A percentile compares a stretch with the other conserved stretches of the same genome.
Conservation (phyloP, 2,797 vertebrate genomes). For the Leptatherina wallacei region DNA sequence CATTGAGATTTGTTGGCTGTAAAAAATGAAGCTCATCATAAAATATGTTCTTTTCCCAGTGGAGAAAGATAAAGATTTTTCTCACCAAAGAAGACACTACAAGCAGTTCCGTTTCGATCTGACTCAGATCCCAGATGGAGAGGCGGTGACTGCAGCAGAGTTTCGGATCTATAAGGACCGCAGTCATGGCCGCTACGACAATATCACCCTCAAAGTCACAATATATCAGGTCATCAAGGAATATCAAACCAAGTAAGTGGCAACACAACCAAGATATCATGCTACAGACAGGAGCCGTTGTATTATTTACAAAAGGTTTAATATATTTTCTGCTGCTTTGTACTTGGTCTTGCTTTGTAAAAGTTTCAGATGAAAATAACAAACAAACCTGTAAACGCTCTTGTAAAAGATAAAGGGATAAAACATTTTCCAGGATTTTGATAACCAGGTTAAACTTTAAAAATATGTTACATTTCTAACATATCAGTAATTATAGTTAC, state of each 20-base stretch:
- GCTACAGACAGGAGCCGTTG: neutral
- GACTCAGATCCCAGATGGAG: slow-evolving; percentile 96
- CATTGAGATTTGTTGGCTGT: slow-evolving; percentile 32
- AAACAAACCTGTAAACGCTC: neutral
- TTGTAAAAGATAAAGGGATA: neutral
- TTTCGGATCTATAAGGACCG: slow-evolving; percentile 98
- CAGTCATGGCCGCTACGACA: slow-evolving; percentile 91
- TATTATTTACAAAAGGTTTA: neutral
- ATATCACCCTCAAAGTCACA: slow-evolving; percentile 94
- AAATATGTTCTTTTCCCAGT: slow-evolving; percentile 83
- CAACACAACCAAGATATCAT: neutral
- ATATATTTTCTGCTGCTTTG: neutral
- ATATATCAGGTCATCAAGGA: slow-evolving; percentile 98
- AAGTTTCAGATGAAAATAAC: neutral
- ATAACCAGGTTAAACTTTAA: neutral
- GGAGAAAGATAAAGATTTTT: slow-evolving; percentile 99
- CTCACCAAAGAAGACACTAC: slow-evolving; percentile 96
- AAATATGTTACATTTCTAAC: neutral
- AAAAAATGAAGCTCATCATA: slow-evolving; percentile 48
- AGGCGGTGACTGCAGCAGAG: slow-evolving; percentile 96
- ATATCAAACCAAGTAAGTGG: slow-evolving; percentile 92
- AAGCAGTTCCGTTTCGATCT: slow-evolving; percentile 99
- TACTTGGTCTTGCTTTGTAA: neutral
- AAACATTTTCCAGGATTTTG: neutral
- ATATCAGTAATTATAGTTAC: neutral